phyloP scores from a whole-genome alignment of 2,888 invertebrate genomes.

The Nomada lathburiana region DNA sequence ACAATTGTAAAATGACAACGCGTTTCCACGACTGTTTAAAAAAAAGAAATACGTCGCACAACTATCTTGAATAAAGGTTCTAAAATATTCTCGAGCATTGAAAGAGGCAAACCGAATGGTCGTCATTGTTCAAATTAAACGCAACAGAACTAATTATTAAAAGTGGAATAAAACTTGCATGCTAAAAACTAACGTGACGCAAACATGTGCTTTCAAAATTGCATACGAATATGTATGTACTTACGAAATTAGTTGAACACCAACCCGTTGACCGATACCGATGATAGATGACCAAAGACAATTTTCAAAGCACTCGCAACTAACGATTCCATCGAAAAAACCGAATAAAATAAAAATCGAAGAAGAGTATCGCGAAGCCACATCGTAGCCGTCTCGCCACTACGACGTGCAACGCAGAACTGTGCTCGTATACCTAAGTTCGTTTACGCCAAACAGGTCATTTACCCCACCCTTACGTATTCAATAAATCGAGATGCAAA shows the following conservation, averaged over 20 bases:
- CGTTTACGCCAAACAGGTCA: background rate
- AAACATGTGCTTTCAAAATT: slow-evolving; percentile 15
- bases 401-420: background rate
- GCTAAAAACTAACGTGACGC: background rate
- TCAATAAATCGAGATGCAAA: slow-evolving; percentile 7
- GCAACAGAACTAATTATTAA: too few species aligned
- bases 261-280: slow-evolving; percentile 22
- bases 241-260: slow-evolving; percentile 41
- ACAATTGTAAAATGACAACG: too few species aligned
- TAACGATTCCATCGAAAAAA: slow-evolving; percentile 2
- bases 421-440: background rate
- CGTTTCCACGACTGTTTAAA: too few species aligned
- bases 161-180: background rate
- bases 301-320: slow-evolving; percentile 9
- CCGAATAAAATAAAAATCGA: background rate
- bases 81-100: background rate
- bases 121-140: background rate
- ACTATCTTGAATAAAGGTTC: too few species aligned
- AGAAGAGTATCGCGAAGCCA: background rate
- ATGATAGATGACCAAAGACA: slow-evolving; percentile 24
- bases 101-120: background rate
- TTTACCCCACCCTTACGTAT: background rate
- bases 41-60: too few species aligned
- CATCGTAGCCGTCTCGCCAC: background rate
- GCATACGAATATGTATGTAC: slow-evolving; percentile 24